Evolutionary conservation across 2,888 invertebrate species (phyloP), one percentile per base, ranked within the genome.

Genomic region (Lamellibrachia satsuma): DNA sequence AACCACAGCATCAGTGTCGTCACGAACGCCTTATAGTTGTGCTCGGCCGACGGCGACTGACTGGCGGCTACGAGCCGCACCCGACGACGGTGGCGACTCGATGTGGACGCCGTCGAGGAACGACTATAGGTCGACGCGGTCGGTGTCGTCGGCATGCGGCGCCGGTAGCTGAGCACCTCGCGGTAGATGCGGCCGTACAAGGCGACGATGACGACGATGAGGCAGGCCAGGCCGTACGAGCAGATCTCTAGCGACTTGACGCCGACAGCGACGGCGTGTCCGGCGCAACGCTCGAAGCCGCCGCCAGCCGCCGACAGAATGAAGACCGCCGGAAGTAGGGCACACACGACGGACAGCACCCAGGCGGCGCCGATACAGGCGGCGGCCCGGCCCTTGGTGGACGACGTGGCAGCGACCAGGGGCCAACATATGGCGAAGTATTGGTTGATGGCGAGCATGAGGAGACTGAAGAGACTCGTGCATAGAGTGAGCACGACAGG

Each of bases 21-120:
- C n/a, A 94, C 92, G 92, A 94, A 94, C 51, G 94, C 94, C 92
- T 94, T 94, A 93, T 94, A 94, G 93, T 94, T 94, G 90, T 92
- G 92, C 91, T 94, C 94, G n/a, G 94, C 91, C 75, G 75, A 75
- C 75, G 75, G 75, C 75, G 75, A 11, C 75, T 75, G 75, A 6
- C 75, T 22, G 15, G 75, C 75, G 75, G 75, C 75, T 15, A 75
- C 75, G 75, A 75, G 75, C 15, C 75, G 75, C 15, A 75, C 75
- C 1, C 75, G 75, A 6, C 75, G 75, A 22, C 75, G 75, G 22
- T 75, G 75, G 22, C 75, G 75, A 22, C 75, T 75, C 75, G 75
- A 75, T 15, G 15, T 75, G 75, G 75, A 75, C 75, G 75, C 22
- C 75, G 75, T 22, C 75, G 75, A 75, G 15, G 75, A 75, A 6